phyloP scores from a whole-genome alignment of 2,888 invertebrate genomes.

The Drosophila nigricruria region DNA sequence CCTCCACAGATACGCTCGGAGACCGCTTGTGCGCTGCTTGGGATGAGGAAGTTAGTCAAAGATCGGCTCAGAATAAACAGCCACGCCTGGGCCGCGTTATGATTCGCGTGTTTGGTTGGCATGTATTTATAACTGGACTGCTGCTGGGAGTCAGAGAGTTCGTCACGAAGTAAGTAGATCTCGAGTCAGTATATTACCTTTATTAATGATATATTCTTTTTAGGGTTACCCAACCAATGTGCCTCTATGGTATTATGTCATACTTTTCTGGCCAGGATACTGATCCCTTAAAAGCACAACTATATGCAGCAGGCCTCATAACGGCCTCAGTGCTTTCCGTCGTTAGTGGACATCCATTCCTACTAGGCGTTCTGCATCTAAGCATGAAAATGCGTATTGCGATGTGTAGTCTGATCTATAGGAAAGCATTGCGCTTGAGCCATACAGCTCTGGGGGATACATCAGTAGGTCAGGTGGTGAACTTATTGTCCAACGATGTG shows the following conservation, averaged over 20 bases:
- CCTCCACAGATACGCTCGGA: slow-evolving; percentile 35
- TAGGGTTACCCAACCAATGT: slow-evolving; percentile 88
- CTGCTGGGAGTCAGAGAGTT: slow-evolving; percentile 87
- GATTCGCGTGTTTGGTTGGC: slow-evolving; percentile 83
- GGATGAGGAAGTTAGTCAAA: slow-evolving; percentile 42
- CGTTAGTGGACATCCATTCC: slow-evolving; percentile 93
- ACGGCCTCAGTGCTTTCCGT: slow-evolving; percentile 90
- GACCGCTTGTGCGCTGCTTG: slow-evolving; percentile 51
- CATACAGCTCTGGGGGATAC: slow-evolving; percentile 91
- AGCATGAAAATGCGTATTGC: slow-evolving; percentile 90
- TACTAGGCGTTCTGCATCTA: slow-evolving; percentile 89
- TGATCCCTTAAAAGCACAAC: slow-evolving; percentile 87
- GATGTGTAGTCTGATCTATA: slow-evolving; percentile 89
- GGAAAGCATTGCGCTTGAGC: slow-evolving; percentile 89
- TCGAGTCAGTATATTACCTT: background rate
- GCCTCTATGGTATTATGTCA: slow-evolving; percentile 88
- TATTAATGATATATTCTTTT: background rate
- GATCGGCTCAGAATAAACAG: slow-evolving; percentile 36
- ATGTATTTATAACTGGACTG: slow-evolving; percentile 87
- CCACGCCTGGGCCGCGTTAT: slow-evolving; percentile 44
- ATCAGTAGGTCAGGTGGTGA: slow-evolving; percentile 92
- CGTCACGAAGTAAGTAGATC: slow-evolving; percentile 85
- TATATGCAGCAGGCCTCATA: slow-evolving; percentile 91
- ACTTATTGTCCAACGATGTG: slow-evolving; percentile 97
- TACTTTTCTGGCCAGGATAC: slow-evolving; percentile 85